Conservation (phyloP, 2,888 invertebrate species). For the Hyposoter dolosus region DNA sequence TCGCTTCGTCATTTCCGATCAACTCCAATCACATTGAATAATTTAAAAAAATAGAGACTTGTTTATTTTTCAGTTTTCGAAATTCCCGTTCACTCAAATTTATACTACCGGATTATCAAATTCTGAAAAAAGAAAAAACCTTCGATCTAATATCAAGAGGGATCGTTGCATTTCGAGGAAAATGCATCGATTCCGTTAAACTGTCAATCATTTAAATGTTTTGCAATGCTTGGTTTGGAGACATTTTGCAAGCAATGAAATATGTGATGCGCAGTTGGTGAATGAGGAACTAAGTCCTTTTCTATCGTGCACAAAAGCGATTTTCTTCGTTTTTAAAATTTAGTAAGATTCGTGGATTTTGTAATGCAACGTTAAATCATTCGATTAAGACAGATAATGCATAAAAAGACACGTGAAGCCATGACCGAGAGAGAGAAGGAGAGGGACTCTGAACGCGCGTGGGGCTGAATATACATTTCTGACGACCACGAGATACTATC, state of each 20-base stretch:
- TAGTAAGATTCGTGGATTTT: constrained; percentile 22
- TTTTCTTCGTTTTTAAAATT: constrained; percentile 1
- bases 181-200: not conserved
- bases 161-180: not conserved
- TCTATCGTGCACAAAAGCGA: not conserved
- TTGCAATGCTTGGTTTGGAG: not conserved
- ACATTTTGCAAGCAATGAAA: not conserved
- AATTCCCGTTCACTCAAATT: not conserved
- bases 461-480: constrained; percentile 36
- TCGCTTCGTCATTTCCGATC: not conserved
- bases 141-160: no score
- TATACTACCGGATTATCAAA: not conserved
- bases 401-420: constrained; percentile 24
- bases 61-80: not conserved
- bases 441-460: constrained; percentile 34
- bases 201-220: not conserved
- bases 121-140: no score
- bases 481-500: constrained; percentile 72
- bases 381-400: constrained; percentile 1
- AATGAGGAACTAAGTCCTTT: not conserved
- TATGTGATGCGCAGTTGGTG: constrained; percentile 1
- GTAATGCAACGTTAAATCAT: constrained; percentile 36
- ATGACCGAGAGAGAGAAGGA: constrained; percentile 22
- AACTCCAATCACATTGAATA: not conserved
- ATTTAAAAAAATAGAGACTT: not conserved